These are phyloP conservation scores for Condylura cristata DNA, from an alignment of 2,113 vertebrate genomes.

Conservation along the genomic window DNA sequence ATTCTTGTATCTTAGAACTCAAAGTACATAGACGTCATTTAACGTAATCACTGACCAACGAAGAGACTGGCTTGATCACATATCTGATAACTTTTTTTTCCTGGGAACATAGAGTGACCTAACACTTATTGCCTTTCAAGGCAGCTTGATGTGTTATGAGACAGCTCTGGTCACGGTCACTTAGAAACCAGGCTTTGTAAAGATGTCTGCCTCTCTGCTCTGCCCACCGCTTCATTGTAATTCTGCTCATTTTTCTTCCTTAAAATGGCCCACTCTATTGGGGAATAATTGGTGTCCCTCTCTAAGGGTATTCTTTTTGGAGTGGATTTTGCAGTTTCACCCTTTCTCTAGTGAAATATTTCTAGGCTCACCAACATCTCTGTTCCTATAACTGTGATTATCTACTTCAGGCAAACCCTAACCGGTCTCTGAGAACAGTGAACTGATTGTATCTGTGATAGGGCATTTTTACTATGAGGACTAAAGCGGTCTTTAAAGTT, in stretches of 20 bases:
- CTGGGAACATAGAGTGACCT: neutral
- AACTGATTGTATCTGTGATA: neutral
- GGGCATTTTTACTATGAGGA: neutral
- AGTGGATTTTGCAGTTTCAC: neutral
- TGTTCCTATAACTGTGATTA: neutral
- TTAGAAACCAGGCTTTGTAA: neutral
- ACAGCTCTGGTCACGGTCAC: rapidly evolving
- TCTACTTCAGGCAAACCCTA: neutral
- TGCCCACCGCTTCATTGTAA: neutral
- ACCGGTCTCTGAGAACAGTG: neutral
- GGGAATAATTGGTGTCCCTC: neutral
- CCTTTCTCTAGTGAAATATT: neutral
- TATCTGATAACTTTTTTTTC: neutral
- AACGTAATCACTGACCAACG: neutral
- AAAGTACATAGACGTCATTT: neutral
- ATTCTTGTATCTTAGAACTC: neutral
- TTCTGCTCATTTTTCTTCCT: conserved; percentile 32
- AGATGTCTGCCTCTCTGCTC: neutral
- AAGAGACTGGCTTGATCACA: neutral
- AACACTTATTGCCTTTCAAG: neutral
- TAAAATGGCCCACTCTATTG: neutral
- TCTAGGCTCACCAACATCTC: neutral
- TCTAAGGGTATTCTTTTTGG: neutral
- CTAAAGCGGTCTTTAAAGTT: neutral
- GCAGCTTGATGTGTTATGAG: neutral